Percentiles rank a stretch among this genome's conserved stretches.
phyloP scores from a whole-genome alignment of 2,888 invertebrate species.

The Chymomyza amoena region DNA sequence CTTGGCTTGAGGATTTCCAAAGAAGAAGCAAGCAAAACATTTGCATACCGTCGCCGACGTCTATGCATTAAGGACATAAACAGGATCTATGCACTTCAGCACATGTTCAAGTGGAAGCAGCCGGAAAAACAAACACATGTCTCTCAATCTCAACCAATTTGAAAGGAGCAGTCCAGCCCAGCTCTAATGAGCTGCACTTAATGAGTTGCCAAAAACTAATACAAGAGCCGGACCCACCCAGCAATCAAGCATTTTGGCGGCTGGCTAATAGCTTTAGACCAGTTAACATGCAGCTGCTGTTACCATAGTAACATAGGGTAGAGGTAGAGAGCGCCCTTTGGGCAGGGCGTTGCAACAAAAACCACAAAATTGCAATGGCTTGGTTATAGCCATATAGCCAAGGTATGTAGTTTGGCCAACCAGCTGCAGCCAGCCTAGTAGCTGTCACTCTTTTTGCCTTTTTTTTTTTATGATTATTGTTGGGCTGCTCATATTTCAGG shows the following conservation, averaged over 20 bases:
- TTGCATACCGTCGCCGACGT: conserved; percentile 15
- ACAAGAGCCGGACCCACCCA: neutral
- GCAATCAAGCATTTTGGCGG: neutral
- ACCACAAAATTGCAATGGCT: conserved; percentile 18
- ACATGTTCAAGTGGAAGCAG: neutral
- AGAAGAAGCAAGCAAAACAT: neutral
- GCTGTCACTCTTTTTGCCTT: neutral
- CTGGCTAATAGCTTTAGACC: neutral
- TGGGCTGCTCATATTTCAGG: conserved; percentile 50
- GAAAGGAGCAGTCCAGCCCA: neutral
- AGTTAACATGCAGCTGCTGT: conserved; percentile 13
- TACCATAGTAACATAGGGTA: conserved; percentile 1
- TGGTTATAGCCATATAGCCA: conserved; percentile 12
- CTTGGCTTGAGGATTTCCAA: neutral
- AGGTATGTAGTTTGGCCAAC: conserved; percentile 6
- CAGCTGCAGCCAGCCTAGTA: neutral
- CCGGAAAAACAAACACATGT: conserved; percentile 2
- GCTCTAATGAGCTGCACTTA: neutral
- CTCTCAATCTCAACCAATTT: conserved; percentile 13
- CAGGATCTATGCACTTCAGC: conserved; percentile 9
- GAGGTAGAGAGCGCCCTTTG: neutral
- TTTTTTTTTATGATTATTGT: neutral
- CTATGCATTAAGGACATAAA: conserved; percentile 20
- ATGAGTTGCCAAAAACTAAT: neutral
- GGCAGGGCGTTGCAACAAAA: conserved; percentile 21